Percentiles rank a stretch among this genome's conserved stretches.
Evolutionary conservation across 2,113 vertebrate species (phyloP).

Genomic region (Apodemus sylvaticus): DNA sequence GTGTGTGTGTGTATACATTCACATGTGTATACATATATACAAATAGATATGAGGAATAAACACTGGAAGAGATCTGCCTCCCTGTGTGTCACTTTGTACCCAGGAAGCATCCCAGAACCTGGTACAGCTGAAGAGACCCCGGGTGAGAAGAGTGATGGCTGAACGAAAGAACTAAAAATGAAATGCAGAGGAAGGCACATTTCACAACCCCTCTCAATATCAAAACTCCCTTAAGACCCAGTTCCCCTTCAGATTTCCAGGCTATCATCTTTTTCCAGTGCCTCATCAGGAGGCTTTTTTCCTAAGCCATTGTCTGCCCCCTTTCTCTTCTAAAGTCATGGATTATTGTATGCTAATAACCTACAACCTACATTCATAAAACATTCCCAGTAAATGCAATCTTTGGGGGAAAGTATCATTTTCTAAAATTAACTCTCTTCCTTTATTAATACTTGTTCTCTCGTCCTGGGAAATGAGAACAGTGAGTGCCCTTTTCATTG

Average conservation of each 20-base stretch:
- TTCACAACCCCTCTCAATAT: not conserved
- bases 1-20: not conserved
- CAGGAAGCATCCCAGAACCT: not conserved
- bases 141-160: not conserved
- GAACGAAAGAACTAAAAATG: not conserved
- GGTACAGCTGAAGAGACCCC: not conserved
- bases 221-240: not conserved
- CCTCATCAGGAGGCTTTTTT: not conserved
- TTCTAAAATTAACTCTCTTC: conserved; percentile 64
- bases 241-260: not conserved
- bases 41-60: not conserved
- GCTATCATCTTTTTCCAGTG: not conserved
- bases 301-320: not conserved
- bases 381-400: conserved; percentile 59
- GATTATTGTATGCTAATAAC: conserved; percentile 57
- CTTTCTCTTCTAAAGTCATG: conserved; percentile 42
- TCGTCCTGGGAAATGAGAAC: conserved; percentile 61
- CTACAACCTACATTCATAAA: conserved; percentile 54
- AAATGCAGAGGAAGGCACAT: not conserved
- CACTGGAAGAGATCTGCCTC: not conserved
- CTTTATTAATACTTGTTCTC: conserved; percentile 69
- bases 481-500: conserved; percentile 55
- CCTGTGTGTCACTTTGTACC: not conserved
- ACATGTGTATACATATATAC: not conserved
- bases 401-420: conserved; percentile 47